Percentiles rank a stretch among this genome's conserved stretches.
These are phyloP conservation scores for Harpagus bidentatus DNA, from an alignment of 2,113 vertebrate species.

Conservation along the genomic window DNA sequence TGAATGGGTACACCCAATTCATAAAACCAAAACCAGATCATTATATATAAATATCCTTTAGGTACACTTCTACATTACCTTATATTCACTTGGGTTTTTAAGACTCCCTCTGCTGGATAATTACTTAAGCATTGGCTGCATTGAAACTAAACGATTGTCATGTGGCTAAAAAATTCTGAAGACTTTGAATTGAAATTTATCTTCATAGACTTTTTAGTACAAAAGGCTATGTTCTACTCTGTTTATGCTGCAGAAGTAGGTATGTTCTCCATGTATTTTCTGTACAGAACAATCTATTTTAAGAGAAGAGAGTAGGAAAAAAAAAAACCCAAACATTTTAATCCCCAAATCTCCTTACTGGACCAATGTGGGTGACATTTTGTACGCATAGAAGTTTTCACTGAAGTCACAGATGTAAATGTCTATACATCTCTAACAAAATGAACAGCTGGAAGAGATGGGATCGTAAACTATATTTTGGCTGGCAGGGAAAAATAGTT, in stretches of 20 bases:
- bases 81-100: background rate
- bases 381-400: background rate
- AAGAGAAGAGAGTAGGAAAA: background rate
- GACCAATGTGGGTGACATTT: background rate
- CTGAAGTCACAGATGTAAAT: background rate
- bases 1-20: background rate
- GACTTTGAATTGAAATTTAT: background rate
- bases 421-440: background rate
- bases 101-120: background rate
- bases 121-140: background rate
- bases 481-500: background rate
- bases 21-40: background rate
- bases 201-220: background rate
- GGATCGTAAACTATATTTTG: background rate
- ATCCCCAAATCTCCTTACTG: background rate
- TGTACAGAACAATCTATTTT: background rate
- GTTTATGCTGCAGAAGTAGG: background rate
- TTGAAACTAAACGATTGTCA: background rate
- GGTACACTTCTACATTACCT: background rate
- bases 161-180: background rate
- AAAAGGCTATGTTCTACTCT: background rate
- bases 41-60: background rate
- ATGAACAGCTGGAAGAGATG: background rate
- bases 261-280: background rate
- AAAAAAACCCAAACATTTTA: background rate